Evolutionary conservation across 2,113 vertebrate species (phyloP), one percentile per base, ranked within the genome.

Genomic region (Scopus umbretta): DNA sequence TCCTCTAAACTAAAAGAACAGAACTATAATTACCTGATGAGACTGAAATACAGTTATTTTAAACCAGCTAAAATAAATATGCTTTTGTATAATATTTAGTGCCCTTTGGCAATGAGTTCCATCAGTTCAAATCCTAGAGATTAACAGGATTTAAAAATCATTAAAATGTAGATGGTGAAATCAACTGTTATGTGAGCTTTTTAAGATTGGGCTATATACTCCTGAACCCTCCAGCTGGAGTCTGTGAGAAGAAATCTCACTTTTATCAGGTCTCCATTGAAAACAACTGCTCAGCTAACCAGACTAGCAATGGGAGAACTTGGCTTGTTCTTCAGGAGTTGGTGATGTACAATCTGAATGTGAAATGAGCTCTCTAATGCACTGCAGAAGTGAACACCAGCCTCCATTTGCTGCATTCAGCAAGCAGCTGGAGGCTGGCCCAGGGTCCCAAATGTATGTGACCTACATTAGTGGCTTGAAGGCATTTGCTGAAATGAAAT

Each of bases 401-500:
- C 91, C 66, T 93, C 73, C n/a, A 23, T 63, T 92, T 81, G 93
- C 92, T 92, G 34, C 42, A 14, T 87, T 86, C 90, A 89, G 82
- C 83, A 93, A 86, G 92, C 93, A 96, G 75, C 93, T 91, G 96
- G 93, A 94, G 92, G 94, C 76, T 87, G 89, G 92, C 83, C 87
- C 68, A 55, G 65, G 92, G 67, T 71, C 91, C 84, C 93, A 93
- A 81, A 89, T 29, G 80, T 45, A 23, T 70, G 84, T 67, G 92
- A 95, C 79, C 95, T 92, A 88, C 80, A 80, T 96, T 56, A 88
- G 65, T 87, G 91, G 70, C 58, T 61, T 92, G 61, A 90, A 90
- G 13, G 80, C 61, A 76, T 94, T 96, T 90, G 61, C 87, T 89
- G 84, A 91, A 91, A 96, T 95, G 87, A 95, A 98, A 94, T 89